These are phyloP conservation scores for Chouioia cunea DNA, from an alignment of 2,888 invertebrate species.

Conservation along the genomic window DNA sequence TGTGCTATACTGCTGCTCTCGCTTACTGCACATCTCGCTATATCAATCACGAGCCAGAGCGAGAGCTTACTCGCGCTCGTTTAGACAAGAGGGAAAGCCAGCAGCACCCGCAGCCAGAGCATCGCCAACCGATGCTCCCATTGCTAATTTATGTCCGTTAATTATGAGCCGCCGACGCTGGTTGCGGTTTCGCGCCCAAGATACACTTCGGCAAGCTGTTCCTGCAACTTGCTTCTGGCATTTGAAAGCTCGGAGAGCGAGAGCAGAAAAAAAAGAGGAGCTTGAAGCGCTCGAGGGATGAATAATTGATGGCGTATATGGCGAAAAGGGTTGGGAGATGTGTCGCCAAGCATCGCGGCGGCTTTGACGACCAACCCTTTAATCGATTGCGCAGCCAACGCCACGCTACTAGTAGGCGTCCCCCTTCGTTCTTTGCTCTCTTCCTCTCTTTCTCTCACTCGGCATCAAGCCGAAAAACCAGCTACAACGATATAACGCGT, in stretches of 20 bases:
- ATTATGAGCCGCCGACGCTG: slow-evolving; percentile 58
- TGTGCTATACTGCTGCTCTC: too few species aligned
- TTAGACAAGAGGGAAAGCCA: slow-evolving; percentile 56
- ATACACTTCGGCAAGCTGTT: slow-evolving; percentile 56
- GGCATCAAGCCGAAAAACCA: slow-evolving; percentile 55
- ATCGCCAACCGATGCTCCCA: slow-evolving; percentile 63
- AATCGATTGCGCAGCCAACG: slow-evolving; percentile 64
- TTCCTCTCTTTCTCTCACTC: slow-evolving; percentile 47
- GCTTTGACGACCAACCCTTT: slow-evolving; percentile 67
- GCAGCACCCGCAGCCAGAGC: too few species aligned
- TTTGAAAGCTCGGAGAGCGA: neutral
- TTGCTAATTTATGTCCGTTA: slow-evolving; percentile 68
- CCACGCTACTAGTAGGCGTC: slow-evolving; percentile 37
- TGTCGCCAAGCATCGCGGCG: slow-evolving; percentile 56
- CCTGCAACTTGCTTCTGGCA: slow-evolving; percentile 4
- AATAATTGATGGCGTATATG: slow-evolving; percentile 64
- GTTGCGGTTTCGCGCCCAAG: slow-evolving; percentile 57
- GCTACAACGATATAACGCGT: too few species aligned
- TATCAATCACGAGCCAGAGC: slow-evolving; percentile 66
- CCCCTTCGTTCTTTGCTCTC: slow-evolving; percentile 54
- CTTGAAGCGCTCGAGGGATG: slow-evolving; percentile 65
- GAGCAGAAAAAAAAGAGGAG: slow-evolving; percentile 7
- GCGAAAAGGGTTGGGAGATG: slow-evolving; percentile 59
- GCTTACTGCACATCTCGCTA: slow-evolving; percentile 66
- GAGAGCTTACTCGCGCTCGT: slow-evolving; percentile 51